Conservation (phyloP, 2,797 vertebrate genomes). For the Spinibarbus caldwelli region DNA sequence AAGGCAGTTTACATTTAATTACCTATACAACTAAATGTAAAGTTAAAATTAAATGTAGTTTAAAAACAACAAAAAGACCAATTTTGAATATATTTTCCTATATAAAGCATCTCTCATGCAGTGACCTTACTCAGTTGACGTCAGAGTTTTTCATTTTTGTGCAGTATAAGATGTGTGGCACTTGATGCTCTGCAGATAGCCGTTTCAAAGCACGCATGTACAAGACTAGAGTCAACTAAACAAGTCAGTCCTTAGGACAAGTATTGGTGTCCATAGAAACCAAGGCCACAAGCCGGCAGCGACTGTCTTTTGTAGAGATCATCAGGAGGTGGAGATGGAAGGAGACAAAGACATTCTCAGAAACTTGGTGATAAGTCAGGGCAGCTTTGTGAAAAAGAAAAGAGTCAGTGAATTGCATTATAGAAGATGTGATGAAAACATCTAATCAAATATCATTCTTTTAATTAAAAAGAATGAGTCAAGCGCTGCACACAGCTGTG, state of each 20-base stretch:
- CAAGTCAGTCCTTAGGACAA: conserved; percentile 46
- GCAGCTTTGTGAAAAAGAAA: conserved; percentile 1
- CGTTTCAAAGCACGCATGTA: neutral
- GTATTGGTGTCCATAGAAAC: conserved; percentile 78
- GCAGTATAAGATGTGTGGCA: too few relatives aligned
- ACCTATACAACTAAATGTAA: neutral
- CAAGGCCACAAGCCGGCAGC: conserved; percentile 59
- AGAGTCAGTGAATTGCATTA: neutral
- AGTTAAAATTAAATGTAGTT: too few relatives aligned
- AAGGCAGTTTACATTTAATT: neutral
- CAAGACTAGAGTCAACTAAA: neutral
- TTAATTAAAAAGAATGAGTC: conserved; percentile 22
- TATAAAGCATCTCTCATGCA: neutral
- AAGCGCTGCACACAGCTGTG: conserved; percentile 17
- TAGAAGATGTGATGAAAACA: neutral
- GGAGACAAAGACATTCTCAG: conserved; percentile 7
- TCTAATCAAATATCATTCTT: neutral
- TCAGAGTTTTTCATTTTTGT: neutral
- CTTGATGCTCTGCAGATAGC: neutral
- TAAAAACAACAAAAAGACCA: too few relatives aligned
- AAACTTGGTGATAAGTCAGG: conserved; percentile 17
- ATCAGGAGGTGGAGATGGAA: conserved; percentile 7
- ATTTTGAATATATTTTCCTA: neutral
- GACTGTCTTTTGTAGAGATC: conserved; percentile 37
- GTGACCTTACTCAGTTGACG: neutral